Percentiles rank a stretch among this genome's conserved stretches.
Conservation (phyloP, 2,888 invertebrate genomes). For the Coleophora flavipennella region DNA sequence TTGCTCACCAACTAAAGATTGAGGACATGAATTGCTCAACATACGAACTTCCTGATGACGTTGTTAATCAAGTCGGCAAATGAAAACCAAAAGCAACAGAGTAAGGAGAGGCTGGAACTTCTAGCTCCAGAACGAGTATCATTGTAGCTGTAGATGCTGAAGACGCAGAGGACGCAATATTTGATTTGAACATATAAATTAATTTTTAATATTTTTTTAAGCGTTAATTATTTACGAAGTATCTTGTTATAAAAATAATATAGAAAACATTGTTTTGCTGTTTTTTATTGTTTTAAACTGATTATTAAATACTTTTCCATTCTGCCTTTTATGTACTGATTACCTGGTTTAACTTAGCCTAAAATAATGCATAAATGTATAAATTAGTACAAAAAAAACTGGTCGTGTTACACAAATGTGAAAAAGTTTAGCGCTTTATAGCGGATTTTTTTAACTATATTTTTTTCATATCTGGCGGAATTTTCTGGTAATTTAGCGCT, state of each 20-base stretch:
- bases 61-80: conserved; percentile 1
- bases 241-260: too few species aligned
- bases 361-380: too few species aligned
- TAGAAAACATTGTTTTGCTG: not conserved
- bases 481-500: conserved; percentile 1
- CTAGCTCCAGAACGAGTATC: conserved; percentile 2
- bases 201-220: not conserved
- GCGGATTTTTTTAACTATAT: not conserved
- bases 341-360: too few species aligned
- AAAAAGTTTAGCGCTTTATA: too few species aligned
- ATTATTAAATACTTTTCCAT: not conserved
- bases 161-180: conserved; percentile 3
- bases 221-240: too few species aligned
- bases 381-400: too few species aligned
- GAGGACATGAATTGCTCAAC: conserved; percentile 1
- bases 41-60: conserved; percentile 1
- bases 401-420: too few species aligned
- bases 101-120: conserved; percentile 3
- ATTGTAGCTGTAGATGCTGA: conserved; percentile 3
- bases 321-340: too few species aligned
- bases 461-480: not conserved
- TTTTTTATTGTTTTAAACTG: not conserved
- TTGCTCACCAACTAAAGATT: conserved; percentile 4
- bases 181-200: conserved; percentile 1
- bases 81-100: conserved; percentile 1